Base-by-base conservation (phyloP, 2,888 invertebrate genomes). In the Capitulum mitella region DNA sequence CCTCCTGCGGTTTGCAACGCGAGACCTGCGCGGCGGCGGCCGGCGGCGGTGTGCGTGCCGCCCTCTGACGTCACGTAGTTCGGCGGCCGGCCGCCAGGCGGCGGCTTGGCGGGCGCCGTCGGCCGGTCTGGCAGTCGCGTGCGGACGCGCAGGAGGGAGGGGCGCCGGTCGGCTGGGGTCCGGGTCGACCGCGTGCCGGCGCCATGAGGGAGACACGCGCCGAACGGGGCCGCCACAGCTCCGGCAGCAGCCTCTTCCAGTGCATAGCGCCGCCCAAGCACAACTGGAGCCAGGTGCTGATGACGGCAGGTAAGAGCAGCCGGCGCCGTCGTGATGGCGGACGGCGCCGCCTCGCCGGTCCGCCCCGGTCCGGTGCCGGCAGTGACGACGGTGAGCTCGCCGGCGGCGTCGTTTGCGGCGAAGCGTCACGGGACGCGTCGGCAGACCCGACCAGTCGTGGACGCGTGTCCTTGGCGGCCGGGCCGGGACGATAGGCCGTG, bases 261-360 rank as follows among this genome's bases (percentile, higher is more conserved):
- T 93, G 92, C 86, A 92, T 92, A 84, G 92, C 92, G 85, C 92
- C 92, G 87, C 92, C 92, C 87, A 90, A 90, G 84, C 90, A 90
- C 85, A 76, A 76, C 76, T 76, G 76, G 76, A 76, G 46, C 46
- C 43, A 46, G n/a, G 46, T 76, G 46, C 46, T 76, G 46, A 46
- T 76, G 46, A 76, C 76, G 22, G 76, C 76, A 46, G 76, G 76
- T 76, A 12, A 70, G 70, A 3, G 10, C 34, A 3, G 3, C 16
- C 58, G 14, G 29, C 29, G 5, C 6, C 43, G 43, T 43, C 43
- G 6, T 22, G 54, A 26, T 26, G 6, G 54, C 26, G 54, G 54
- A 1, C 54, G 26, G n/a, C 26, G 26, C 6, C 54, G 26, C 26
- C 26, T 22, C 54, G 54, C 26, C 51, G 6, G 54, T 8, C 1